Percentiles rank a stretch among this genome's conserved stretches.
These are phyloP conservation scores for Pandemis heparana DNA, from an alignment of 2,888 invertebrate genomes.

Conservation along the genomic window DNA sequence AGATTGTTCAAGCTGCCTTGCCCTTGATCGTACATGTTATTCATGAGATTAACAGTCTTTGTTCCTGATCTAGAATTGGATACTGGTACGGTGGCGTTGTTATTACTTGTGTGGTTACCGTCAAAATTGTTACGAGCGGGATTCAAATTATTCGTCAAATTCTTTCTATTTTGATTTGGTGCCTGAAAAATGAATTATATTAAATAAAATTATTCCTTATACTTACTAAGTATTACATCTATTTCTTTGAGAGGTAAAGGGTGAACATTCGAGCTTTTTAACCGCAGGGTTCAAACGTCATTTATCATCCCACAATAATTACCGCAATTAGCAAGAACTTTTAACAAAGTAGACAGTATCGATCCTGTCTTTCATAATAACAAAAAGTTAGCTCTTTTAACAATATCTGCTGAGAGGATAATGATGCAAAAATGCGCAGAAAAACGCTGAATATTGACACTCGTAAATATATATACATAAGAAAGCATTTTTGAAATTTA, in stretches of 20 bases:
- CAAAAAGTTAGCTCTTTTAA: too few relatives aligned
- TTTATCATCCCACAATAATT: too few relatives aligned
- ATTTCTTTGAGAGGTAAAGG: background rate
- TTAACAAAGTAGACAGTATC: too few relatives aligned
- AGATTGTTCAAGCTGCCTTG: slow-evolving; percentile 75
- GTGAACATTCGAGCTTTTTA: too few relatives aligned
- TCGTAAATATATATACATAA: background rate
- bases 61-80: slow-evolving; percentile 70
- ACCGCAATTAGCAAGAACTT: too few relatives aligned
- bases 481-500: background rate
- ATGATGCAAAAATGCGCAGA: too few relatives aligned
- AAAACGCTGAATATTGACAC: too few relatives aligned
- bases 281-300: too few relatives aligned
- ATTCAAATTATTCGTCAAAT: slow-evolving; percentile 78
- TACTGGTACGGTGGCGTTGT: slow-evolving; percentile 67
- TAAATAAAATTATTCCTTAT: background rate
- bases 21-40: slow-evolving; percentile 81
- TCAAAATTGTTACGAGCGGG: slow-evolving; percentile 78
- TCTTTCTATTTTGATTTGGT: slow-evolving; percentile 77
- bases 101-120: slow-evolving; percentile 69
- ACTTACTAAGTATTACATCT: background rate
- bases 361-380: too few relatives aligned
- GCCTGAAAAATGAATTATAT: slow-evolving; percentile 58
- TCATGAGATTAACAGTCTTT: slow-evolving; percentile 79
- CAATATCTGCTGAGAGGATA: too few relatives aligned